These are phyloP conservation scores for Psix sp. DNA, from an alignment of 1,140 invertebrate species.

Conservation along the genomic window DNA sequence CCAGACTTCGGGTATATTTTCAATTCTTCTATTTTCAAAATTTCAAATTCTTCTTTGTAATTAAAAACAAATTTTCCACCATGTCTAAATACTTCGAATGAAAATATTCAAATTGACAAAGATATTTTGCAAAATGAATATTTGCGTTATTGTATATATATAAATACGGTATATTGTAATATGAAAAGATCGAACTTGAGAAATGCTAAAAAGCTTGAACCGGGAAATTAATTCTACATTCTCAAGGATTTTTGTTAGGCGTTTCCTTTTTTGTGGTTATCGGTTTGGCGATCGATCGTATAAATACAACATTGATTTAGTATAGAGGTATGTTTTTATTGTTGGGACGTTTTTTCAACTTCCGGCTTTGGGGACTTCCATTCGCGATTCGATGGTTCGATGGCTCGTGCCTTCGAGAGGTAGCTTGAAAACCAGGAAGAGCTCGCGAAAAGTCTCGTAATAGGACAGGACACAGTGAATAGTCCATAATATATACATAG, in stretches of 20 bases:
- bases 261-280: conserved; percentile 55
- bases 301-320: conserved; percentile 58
- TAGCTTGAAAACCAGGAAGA: conserved; percentile 67
- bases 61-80: too few relatives aligned
- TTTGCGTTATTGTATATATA: too few relatives aligned
- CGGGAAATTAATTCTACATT: conserved; percentile 49
- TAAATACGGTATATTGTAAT: too few relatives aligned
- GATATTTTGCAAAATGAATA: too few relatives aligned
- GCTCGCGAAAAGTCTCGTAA: conserved; percentile 64
- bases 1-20: too few relatives aligned
- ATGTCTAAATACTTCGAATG: too few relatives aligned
- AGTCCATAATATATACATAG: conserved; percentile 63
- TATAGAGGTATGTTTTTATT: conserved; percentile 53
- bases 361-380: conserved; percentile 58
- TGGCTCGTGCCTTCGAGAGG: conserved; percentile 61
- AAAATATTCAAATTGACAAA: too few relatives aligned
- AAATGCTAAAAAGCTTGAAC: conserved; percentile 34
- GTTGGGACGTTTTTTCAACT: conserved; percentile 46
- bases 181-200: conserved; percentile 1
- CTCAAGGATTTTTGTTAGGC: conserved; percentile 34
- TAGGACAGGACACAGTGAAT: conserved; percentile 65
- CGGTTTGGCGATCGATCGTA: conserved; percentile 50
- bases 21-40: too few relatives aligned
- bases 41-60: too few relatives aligned
- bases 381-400: conserved; percentile 62